phyloP scores from a whole-genome alignment of 2,888 invertebrate genomes.

The Panzeria rudis region DNA sequence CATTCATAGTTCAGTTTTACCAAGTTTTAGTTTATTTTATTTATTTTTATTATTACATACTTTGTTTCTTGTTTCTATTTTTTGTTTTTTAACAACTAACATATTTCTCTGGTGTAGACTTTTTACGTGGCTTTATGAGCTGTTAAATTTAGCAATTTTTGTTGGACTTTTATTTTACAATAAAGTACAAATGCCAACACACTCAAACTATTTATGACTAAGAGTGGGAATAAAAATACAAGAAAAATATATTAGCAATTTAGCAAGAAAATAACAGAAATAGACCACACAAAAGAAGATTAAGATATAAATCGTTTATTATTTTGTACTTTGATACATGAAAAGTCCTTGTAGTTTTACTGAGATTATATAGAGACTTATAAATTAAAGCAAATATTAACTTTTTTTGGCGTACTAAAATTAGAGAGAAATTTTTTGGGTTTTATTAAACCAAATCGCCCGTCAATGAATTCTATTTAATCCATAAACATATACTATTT shows the following conservation, averaged over 20 bases:
- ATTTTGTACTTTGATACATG: neutral
- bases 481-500: neutral
- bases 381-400: neutral
- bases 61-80: neutral
- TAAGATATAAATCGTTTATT: neutral
- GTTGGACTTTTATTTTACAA: conserved; percentile 49
- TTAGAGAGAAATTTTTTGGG: neutral
- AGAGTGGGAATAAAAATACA: neutral
- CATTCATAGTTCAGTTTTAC: conserved; percentile 21
- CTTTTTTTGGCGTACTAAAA: neutral
- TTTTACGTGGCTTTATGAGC: conserved; percentile 43
- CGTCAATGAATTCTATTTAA: neutral
- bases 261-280: neutral
- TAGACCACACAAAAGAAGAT: neutral
- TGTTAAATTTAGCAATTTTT: conserved; percentile 49
- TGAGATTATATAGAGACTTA: neutral
- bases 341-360: neutral
- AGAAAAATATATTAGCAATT: neutral
- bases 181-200: conserved; percentile 23
- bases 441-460: neutral
- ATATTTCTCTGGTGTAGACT: neutral
- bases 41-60: neutral
- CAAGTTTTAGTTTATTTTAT: conserved; percentile 12
- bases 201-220: conserved; percentile 4
- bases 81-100: neutral